phyloP scores from a whole-genome alignment of 2,113 vertebrate genomes.

The Rhynchomys soricoides region DNA sequence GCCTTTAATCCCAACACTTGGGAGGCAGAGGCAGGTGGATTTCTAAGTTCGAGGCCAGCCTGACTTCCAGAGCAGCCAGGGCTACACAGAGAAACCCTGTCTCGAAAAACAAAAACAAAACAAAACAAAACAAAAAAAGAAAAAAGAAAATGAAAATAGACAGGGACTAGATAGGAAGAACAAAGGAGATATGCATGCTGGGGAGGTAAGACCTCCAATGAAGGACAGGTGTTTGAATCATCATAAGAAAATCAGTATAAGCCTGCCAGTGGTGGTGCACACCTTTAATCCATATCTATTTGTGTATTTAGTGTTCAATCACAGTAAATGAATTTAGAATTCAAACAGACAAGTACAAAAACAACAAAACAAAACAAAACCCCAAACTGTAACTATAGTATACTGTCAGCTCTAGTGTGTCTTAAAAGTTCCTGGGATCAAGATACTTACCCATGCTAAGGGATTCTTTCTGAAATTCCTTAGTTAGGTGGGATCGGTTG shows the following conservation, averaged over 20 bases:
- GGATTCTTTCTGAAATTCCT: conserved; percentile 97
- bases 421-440: neutral
- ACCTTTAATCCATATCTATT: neutral
- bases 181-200: neutral
- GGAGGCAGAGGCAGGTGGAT: too few species aligned
- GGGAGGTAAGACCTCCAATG: neutral
- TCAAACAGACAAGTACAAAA: conserved; percentile 16
- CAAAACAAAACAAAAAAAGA: too few species aligned
- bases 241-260: neutral
- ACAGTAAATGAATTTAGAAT: neutral
- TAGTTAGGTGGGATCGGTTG: conserved; percentile 94
- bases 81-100: too few species aligned
- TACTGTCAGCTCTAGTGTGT: neutral
- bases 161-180: neutral
- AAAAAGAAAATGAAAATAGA: neutral
- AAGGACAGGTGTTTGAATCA: too few species aligned
- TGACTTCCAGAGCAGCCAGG: too few species aligned
- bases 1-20: too few species aligned
- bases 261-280: too few species aligned
- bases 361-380: neutral
- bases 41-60: too few species aligned
- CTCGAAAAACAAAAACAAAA: too few species aligned
- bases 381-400: neutral
- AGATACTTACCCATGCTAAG: conserved; percentile 93
- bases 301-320: neutral